Conservation (phyloP, 2,888 invertebrate genomes). For the Therioaphis trifolii region DNA sequence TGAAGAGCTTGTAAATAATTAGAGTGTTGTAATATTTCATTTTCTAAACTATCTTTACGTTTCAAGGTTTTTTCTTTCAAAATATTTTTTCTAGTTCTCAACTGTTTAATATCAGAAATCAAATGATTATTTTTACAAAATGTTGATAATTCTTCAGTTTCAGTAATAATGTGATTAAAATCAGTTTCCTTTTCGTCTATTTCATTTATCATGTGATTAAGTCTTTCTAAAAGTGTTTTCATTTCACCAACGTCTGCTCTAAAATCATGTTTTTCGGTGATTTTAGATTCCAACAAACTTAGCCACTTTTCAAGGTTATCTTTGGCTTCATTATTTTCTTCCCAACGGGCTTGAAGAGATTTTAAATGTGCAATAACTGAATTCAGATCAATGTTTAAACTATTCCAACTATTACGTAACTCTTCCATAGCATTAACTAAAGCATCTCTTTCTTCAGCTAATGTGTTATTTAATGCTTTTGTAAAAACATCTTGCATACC, state of each 20-base stretch:
- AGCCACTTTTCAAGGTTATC: constrained; percentile 84
- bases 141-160: constrained; percentile 80
- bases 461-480: constrained; percentile 84
- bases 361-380: constrained; percentile 88
- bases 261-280: constrained; percentile 78
- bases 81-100: constrained; percentile 79
- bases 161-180: constrained; percentile 78
- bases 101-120: constrained; percentile 76
- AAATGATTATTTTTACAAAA: constrained; percentile 78
- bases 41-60: constrained; percentile 73
- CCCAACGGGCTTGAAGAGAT: constrained; percentile 85
- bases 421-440: constrained; percentile 81
- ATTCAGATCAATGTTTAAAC: constrained; percentile 87
- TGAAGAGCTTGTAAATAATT: constrained; percentile 89
- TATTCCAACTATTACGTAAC: constrained; percentile 88
- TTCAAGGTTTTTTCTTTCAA: constrained; percentile 76
- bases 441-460: constrained; percentile 82
- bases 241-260: constrained; percentile 79
- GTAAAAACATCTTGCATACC: constrained; percentile 83
- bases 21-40: constrained; percentile 86
- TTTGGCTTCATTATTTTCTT: constrained; percentile 84
- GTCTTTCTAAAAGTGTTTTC: constrained; percentile 64
- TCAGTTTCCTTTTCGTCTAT: constrained; percentile 82
- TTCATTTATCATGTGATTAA: constrained; percentile 82
- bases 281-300: constrained; percentile 76